phyloP scores from a whole-genome alignment of 2,888 invertebrate genomes.

The Syrista parreyssii region DNA sequence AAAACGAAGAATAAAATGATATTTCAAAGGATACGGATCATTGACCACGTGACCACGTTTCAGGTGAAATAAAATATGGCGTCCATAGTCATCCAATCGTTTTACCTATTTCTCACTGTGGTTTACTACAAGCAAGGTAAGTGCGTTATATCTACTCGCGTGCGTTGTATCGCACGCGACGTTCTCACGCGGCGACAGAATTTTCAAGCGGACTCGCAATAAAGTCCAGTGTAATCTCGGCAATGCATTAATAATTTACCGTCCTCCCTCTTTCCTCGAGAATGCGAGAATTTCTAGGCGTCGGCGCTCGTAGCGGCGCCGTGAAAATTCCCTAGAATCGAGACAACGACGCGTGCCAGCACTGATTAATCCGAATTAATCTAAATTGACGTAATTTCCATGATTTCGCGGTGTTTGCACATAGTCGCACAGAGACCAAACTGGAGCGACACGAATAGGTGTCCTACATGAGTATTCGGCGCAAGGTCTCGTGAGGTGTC shows the following conservation, averaged over 20 bases:
- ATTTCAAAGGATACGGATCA: slow-evolving; percentile 38
- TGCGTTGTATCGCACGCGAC: neutral
- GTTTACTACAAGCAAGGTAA: neutral
- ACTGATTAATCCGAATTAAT: slow-evolving; percentile 42
- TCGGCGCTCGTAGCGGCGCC: neutral
- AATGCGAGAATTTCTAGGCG: neutral
- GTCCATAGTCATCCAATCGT: neutral
- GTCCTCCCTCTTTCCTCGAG: neutral
- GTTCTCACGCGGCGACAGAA: neutral
- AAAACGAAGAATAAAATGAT: slow-evolving; percentile 62
- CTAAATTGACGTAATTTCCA: slow-evolving; percentile 35
- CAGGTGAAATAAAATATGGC: neutral
- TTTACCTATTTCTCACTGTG: neutral
- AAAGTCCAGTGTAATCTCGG: neutral
- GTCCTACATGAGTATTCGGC: neutral
- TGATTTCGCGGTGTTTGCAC: slow-evolving; percentile 30
- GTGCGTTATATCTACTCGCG: neutral
- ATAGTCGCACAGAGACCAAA: slow-evolving; percentile 21
- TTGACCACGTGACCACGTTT: slow-evolving; percentile 1
- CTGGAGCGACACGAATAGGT: slow-evolving; percentile 25
- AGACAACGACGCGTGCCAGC: slow-evolving; percentile 5
- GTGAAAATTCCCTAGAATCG: neutral
- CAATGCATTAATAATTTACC: neutral
- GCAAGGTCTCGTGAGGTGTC: neutral
- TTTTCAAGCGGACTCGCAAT: neutral